phyloP scores from a whole-genome alignment of 2,888 invertebrate genomes.

The Drosophila paranaensis region DNA sequence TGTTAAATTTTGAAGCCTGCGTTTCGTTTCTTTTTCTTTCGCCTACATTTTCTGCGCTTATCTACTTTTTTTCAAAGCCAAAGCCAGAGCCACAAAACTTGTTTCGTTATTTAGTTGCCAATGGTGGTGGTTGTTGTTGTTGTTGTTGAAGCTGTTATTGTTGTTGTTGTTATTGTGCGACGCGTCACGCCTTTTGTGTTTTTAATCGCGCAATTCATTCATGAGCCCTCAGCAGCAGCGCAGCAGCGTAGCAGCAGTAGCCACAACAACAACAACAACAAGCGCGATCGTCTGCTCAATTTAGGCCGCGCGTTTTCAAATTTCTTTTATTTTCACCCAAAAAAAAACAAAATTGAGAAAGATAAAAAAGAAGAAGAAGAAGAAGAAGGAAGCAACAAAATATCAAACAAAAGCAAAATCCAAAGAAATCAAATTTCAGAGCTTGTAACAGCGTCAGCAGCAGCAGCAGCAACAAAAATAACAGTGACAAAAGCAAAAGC shows the following conservation, averaged over 20 bases:
- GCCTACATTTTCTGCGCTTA: constrained; percentile 60
- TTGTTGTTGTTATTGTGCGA: constrained; percentile 33
- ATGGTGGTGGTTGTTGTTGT: constrained; percentile 9
- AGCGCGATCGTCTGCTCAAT: constrained; percentile 44
- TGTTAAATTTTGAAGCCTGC: constrained; percentile 50
- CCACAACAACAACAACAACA: constrained; percentile 9
- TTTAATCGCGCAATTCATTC: constrained; percentile 70
- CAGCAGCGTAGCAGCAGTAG: constrained; percentile 13
- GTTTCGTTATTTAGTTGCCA: constrained; percentile 48
- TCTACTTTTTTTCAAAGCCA: constrained; percentile 59
- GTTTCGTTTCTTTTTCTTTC: constrained; percentile 43
- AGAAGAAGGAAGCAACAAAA: constrained; percentile 53
- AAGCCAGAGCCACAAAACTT: constrained; percentile 70
- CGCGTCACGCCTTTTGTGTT: constrained; percentile 68
- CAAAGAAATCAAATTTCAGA: constrained; percentile 76
- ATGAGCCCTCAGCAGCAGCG: constrained; percentile 46
- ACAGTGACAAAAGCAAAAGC: constrained; percentile 39
- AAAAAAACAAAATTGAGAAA: constrained; percentile 11
- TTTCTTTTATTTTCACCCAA: constrained; percentile 65
- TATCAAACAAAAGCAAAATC: constrained; percentile 62
- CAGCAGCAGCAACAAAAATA: constrained; percentile 20
- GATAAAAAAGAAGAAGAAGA: constrained; percentile 9
- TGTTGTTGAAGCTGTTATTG: constrained; percentile 11
- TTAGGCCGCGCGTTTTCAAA: constrained; percentile 64
- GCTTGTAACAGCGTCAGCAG: constrained; percentile 50